Conservation (phyloP, 2,888 invertebrate genomes). For the Cheiracanthium punctorium region DNA sequence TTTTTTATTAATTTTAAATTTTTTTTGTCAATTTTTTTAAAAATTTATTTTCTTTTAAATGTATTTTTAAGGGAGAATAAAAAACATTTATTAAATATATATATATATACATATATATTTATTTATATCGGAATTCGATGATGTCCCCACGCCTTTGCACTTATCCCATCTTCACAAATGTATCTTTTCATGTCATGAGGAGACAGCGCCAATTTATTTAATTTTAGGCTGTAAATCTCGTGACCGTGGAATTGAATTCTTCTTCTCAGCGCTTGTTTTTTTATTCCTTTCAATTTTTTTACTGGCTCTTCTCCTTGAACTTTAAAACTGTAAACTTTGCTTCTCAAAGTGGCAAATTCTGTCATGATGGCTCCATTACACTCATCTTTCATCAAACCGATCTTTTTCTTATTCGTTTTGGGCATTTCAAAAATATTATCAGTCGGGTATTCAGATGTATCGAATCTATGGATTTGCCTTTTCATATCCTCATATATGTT, state of each 20-base stretch:
- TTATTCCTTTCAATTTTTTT: too few relatives aligned
- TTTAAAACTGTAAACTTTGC: conserved; percentile 19
- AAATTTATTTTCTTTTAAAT: too few relatives aligned
- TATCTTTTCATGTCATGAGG: conserved; percentile 11
- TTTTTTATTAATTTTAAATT: too few relatives aligned
- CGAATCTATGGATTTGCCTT: conserved; percentile 1
- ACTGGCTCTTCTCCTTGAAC: background rate
- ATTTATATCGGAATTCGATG: background rate
- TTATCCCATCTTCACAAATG: background rate
- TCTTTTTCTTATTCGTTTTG: conserved; percentile 1
- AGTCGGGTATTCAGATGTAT: background rate
- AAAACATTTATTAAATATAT: too few relatives aligned
- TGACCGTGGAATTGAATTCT: background rate
- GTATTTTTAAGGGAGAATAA: too few relatives aligned
- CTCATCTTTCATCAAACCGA: background rate
- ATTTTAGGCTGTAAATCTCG: background rate
- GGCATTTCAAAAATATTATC: background rate
- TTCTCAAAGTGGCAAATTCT: background rate
- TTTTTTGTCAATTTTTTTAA: too few relatives aligned
- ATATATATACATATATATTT: too few relatives aligned
- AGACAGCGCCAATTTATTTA: conserved; percentile 14
- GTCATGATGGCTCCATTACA: too few relatives aligned
- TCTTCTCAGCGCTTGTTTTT: background rate
- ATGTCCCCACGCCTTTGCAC: conserved; percentile 5
- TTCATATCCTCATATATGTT: conserved; percentile 7